Evolutionary conservation across 2,797 vertebrate genomes (phyloP), one percentile per base, ranked within the genome.

Genomic region (Anabas testudineus): DNA sequence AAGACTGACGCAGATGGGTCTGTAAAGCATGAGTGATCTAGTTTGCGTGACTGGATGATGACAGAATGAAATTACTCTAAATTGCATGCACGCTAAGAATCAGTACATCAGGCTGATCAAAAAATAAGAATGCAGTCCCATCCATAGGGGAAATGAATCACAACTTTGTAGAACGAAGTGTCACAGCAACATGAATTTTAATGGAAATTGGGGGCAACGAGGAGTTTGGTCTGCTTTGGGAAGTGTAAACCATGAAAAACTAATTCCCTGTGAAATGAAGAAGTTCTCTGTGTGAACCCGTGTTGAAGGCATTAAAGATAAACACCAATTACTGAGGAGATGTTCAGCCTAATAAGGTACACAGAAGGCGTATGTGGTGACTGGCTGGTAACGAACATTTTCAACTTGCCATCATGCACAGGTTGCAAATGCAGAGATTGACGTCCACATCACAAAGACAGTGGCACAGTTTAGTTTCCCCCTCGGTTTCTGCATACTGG

Each of bases 81-180:
- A 91, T 90, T 77, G 86, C 90, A 90, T 91, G 84, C 90, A 90
- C 74, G 85, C 61, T 46, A 68, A 82, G 63, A 85, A 70, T 85
- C 83, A 55, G 80, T 80, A 84, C 74, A 87, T 72, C 71, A 52
- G 73, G 81, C 75, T 68, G n/a, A 84, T 81, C 71, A 76, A 65
- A 74, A n/a, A 86, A 85, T 83, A 86, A 78, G 76, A 83, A 86
- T 78, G 80, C 71, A 80, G 46, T 58, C 52, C 68, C 73, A 64
- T 74, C 83, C 71, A 65, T 47, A 61, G 2, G 45, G 61, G 58
- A 66, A 78, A 87, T 87, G 49, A 87, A 87, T 90, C 71, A 66
- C 63, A 5, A 59, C 68, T 73, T 70, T 10, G 43, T 62, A 53
- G 69, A 77, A 84, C 16, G 9, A 84, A 87, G 87, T 83, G 82